Base-by-base conservation (phyloP, 1,140 invertebrate species). In the Lordiphosa clarofinis region DNA sequence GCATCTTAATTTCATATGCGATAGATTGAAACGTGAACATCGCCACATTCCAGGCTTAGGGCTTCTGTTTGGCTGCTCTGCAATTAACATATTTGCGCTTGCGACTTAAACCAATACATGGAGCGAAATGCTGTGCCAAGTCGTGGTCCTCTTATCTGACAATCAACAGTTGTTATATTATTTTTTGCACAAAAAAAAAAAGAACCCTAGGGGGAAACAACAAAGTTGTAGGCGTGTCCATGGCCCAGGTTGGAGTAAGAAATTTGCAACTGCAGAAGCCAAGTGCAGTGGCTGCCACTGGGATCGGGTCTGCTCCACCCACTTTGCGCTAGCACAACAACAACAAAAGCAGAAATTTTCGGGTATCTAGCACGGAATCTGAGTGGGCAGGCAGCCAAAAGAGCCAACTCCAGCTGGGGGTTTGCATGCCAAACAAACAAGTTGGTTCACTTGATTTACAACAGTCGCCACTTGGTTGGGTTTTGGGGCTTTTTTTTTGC, bases 181-280 rank as follows among this genome's bases (percentile, higher is more conserved):
- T 59, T 19, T 31, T n/a, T 42, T 12, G 24, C 19, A 19, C 19
- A 19, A 19, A 19, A 19, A 19, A 40, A 39, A 44, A 43, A 13
- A 54, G 55, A 60, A 61, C 55, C 66, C 56, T 28, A 37, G 50
- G 56, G 61, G 61, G 55, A 38, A 48, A 55, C 37, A 28, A 24
- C 42, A 61, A 40, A 47, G 33, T 33, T 44, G 57, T 62, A 53
- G 67, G 67, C 67, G 67, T 70, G 67, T 49, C 58, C 50, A n/a
- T 10, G 57, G 54, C 42, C 36, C 28, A 64, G 50, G 66, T 33
- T 33, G 56, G 49, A 69, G 58, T 70, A 70, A 69, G 67, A 70
- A 70, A 70, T 70, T 70, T 70, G 67, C 67, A 70, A 70, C 67
- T 70, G 67, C 71, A 73, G 71, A 63, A 74, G 71, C 63, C 63